Evolutionary conservation across 2,888 invertebrate genomes (phyloP), one percentile per base, ranked within the genome.

Genomic region (Linyphia triangularis): DNA sequence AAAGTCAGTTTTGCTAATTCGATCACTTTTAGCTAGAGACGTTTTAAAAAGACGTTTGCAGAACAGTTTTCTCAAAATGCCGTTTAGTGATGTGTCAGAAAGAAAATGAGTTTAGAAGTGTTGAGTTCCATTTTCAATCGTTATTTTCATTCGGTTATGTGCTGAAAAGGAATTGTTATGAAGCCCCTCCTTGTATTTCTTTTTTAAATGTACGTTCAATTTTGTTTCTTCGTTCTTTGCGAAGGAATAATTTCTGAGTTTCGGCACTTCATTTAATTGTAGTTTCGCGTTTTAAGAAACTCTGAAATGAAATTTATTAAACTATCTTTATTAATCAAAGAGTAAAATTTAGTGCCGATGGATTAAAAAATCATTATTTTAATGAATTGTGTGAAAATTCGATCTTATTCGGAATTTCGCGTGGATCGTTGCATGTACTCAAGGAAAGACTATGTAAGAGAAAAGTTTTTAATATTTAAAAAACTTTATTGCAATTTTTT

Each of bases 21-120:
- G 65, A 73, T 83, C 83, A 83, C 73, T 83, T 82, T 40, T 37
- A 19, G 22, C 30, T 24, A 30, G 30, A 16, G 28, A 28, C 43
- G 51, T 73, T 82, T 70, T 69, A 82, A 70, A 69, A 79, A 59
- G 51, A 22, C 10, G 43, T 30, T 19, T n/a, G 22, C 19, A 72
- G 65, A 73, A 63, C 28, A 30, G 40, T 81, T 65, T 51, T 7
- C 61, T 26, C 30, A 28, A 51, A 65, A 51, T 73, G 83, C 63
- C 73, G 65, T 83, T 83, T 73, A 73, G 73, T 4, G 26, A 61
- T n/a, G 43, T 73, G 83, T 83, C 83, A 83, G 43, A 40, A 61
- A 43, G 43, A 24, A 40, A 26, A 19, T 61, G 40, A 72, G 37
- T 28, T 72, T 61, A 70, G 26, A 72, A 28, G 72, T 40, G 72